Evolutionary conservation across 2,888 invertebrate species (phyloP), one percentile per base, ranked within the genome.

Genomic region (Helobdella robusta): DNA sequence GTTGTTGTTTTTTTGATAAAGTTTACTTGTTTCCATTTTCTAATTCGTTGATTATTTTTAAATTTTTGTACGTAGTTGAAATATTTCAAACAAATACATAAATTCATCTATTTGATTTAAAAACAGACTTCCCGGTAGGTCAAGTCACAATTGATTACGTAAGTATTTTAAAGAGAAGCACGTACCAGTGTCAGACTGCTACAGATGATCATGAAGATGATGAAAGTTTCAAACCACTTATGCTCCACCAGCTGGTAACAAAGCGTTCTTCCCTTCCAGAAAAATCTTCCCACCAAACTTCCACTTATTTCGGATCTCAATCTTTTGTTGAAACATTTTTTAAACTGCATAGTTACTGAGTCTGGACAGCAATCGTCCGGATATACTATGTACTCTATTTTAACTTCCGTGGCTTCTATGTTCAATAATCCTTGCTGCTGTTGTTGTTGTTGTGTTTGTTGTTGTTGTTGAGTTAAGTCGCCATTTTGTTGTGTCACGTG

Each of bases 141-240:
- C n/a, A n/a, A n/a, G n/a, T n/a, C n/a, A n/a, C n/a, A n/a, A n/a
- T n/a, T n/a, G n/a, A n/a, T n/a, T n/a, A n/a, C n/a, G 44, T 15
- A 40, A 40, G 11, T 40, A n/a, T 8, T 52, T 18, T 15, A 52
- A 20, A 52, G 23, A 15, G 6, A 32, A 58, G n/a, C 3, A 74
- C 86, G 84, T 83, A 91, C 91, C 86, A 95, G 85, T 78, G 95
- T 93, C 83, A 94, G 85, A 85, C 94, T 94, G 85, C 93, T 94
- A 79, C 92, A 86, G 82, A 94, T 85, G 83, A 97, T 97, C 92
- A 95, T 93, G 76, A 90, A 89, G 80, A 97, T 95, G 82, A 95
- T 94, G 83, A 95, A 92, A 75, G 93, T 93, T 85, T 97, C 97
- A 83, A 97, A 97, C 84, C 94, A 95, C 82, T 93, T 94, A 83